These are phyloP conservation scores for Ptychobarbus kaznakovi DNA, from an alignment of 2,797 vertebrate species.

Conservation along the genomic window DNA sequence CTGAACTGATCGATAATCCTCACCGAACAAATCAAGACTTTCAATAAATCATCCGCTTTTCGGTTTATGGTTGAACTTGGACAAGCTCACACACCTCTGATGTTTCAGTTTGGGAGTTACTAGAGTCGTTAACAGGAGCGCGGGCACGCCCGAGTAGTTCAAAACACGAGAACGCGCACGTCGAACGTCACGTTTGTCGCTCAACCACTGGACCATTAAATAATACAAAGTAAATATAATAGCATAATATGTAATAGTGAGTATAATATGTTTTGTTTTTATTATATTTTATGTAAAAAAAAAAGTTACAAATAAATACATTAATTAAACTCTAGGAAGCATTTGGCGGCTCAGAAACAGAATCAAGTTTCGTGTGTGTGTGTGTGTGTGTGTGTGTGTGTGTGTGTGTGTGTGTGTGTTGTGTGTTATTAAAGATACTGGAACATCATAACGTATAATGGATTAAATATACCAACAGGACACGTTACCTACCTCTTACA, in stretches of 20 bases:
- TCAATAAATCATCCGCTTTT: background rate
- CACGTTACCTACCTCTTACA: background rate
- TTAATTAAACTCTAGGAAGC: background rate
- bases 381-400: background rate
- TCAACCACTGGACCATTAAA: background rate
- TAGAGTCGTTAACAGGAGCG: background rate
- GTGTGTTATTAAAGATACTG: background rate
- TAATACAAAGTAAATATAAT: no score
- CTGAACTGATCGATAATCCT: no score
- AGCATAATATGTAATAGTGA: background rate
- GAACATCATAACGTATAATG: background rate
- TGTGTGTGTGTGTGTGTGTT: no score
- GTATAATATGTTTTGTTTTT: background rate
- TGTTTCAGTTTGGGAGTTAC: background rate
- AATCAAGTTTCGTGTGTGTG: background rate
- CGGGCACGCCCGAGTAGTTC: slow-evolving; percentile 8
- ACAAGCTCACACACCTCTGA: background rate
- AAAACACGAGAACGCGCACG: slow-evolving; percentile 35
- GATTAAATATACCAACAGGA: background rate
- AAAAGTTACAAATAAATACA: background rate
- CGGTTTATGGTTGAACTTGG: background rate
- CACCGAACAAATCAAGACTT: background rate
- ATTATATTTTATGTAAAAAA: background rate
- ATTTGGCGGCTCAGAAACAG: background rate
- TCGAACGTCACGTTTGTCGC: background rate